phyloP scores from a whole-genome alignment of 2,113 vertebrate genomes.

The Nanorana parkeri region DNA sequence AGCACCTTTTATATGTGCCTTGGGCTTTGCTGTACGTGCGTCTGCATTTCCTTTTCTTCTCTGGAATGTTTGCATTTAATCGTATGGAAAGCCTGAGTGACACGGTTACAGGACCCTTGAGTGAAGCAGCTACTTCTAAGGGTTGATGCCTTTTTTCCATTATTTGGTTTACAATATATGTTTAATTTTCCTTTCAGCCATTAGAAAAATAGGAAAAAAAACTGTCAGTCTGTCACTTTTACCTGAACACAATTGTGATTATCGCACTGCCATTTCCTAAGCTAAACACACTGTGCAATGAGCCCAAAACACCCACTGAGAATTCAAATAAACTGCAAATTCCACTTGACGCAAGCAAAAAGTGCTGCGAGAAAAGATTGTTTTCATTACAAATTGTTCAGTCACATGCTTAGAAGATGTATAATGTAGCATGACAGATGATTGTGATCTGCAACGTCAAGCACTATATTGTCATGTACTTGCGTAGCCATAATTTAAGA shows the following conservation, averaged over 20 bases:
- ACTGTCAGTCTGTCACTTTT: conserved; percentile 32
- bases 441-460: no score
- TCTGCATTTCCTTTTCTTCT: conserved; percentile 8
- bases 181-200: conserved; percentile 18
- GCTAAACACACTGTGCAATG: conserved; percentile 17
- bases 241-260: conserved; percentile 18
- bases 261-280: conserved; percentile 12
- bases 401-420: no score
- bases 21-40: background rate
- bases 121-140: conserved; percentile 3
- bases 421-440: no score
- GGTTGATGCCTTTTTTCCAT: conserved; percentile 23
- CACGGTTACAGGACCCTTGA: conserved; percentile 27
- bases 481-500: no score
- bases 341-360: background rate
- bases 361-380: background rate
- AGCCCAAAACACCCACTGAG: background rate
- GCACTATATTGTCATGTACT: no score
- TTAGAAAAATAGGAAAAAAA: conserved; percentile 18
- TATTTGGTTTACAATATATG: conserved; percentile 1
- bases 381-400: background rate
- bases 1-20: background rate
- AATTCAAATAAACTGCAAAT: conserved; percentile 22
- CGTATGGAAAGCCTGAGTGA: conserved; percentile 13
- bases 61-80: conserved; percentile 5